Conservation (phyloP, 2,797 vertebrate species). For the Cryptoblepharus egeriae region DNA sequence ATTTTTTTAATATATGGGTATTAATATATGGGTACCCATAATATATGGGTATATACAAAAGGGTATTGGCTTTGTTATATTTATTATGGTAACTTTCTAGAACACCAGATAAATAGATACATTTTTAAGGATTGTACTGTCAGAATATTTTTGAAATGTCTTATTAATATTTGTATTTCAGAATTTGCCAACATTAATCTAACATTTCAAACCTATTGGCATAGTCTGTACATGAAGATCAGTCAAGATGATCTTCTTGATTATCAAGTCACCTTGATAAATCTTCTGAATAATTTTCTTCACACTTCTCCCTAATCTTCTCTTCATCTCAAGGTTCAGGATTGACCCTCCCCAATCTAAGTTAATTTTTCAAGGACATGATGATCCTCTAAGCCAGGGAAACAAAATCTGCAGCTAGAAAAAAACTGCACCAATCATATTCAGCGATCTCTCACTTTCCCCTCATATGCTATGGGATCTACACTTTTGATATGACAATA, state of each 20-base stretch:
- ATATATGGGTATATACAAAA: no score
- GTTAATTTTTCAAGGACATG: neutral
- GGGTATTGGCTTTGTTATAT: neutral
- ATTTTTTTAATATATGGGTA: neutral
- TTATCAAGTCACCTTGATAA: no score
- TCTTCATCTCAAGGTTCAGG: neutral
- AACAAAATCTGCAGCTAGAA: slow-evolving; percentile 10
- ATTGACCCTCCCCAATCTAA: no score
- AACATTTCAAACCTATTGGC: neutral
- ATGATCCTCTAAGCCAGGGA: slow-evolving; percentile 18
- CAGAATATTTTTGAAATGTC: neutral
- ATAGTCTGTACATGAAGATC: neutral
- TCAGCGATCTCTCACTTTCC: slow-evolving; percentile 44
- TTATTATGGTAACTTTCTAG: slow-evolving; percentile 1
- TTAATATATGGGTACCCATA: no score
- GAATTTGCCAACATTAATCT: neutral
- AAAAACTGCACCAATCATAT: slow-evolving; percentile 26
- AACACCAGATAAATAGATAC: neutral
- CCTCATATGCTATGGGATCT: neutral
- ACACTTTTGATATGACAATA: neutral
- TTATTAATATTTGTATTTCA: neutral
- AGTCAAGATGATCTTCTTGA: neutral
- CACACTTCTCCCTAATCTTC: neutral
- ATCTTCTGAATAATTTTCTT: neutral
- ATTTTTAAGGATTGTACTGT: no score